A percentile compares a stretch with the other conserved stretches of the same genome.
These are phyloP conservation scores for Empis livida DNA, from an alignment of 2,888 invertebrate species.

Conservation along the genomic window DNA sequence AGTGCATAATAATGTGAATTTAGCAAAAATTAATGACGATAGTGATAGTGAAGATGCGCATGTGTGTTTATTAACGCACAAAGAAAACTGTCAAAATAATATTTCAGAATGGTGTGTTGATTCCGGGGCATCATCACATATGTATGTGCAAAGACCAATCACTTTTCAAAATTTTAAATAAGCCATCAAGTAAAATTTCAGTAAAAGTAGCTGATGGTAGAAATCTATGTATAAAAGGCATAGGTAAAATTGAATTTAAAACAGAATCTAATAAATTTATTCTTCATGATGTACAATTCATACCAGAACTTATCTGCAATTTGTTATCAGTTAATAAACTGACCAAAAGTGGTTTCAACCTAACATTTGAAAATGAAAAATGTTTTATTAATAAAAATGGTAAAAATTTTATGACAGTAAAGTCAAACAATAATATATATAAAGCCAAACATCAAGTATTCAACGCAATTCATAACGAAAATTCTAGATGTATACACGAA, in stretches of 20 bases:
- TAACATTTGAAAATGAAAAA: slow-evolving; percentile 5
- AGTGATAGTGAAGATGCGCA: not conserved
- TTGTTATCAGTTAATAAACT: slow-evolving; percentile 7
- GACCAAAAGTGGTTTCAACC: slow-evolving; percentile 5
- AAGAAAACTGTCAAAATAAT: not conserved
- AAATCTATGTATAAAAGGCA: slow-evolving; percentile 7
- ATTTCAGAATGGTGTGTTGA: slow-evolving; percentile 11
- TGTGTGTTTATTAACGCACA: not conserved
- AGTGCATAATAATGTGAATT: slow-evolving; percentile 1
- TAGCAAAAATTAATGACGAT: not conserved
- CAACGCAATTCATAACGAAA: not conserved
- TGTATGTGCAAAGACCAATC: slow-evolving; percentile 7
- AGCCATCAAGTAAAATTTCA: slow-evolving; percentile 7
- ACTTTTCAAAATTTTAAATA: slow-evolving; percentile 9
- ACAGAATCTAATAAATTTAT: not conserved
- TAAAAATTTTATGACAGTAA: not conserved
- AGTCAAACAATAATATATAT: slow-evolving; percentile 3
- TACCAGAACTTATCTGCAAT: slow-evolving; percentile 10
- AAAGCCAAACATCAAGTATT: not conserved
- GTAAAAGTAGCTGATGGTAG: slow-evolving; percentile 11
- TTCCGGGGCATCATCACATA: slow-evolving; percentile 14
- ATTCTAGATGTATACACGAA: slow-evolving; percentile 9
- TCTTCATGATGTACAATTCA: slow-evolving; percentile 11
- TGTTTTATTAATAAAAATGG: slow-evolving; percentile 4
- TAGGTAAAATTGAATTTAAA: slow-evolving; percentile 5